phyloP scores from a whole-genome alignment of 2,113 vertebrate species.

The Elanoides forficatus region DNA sequence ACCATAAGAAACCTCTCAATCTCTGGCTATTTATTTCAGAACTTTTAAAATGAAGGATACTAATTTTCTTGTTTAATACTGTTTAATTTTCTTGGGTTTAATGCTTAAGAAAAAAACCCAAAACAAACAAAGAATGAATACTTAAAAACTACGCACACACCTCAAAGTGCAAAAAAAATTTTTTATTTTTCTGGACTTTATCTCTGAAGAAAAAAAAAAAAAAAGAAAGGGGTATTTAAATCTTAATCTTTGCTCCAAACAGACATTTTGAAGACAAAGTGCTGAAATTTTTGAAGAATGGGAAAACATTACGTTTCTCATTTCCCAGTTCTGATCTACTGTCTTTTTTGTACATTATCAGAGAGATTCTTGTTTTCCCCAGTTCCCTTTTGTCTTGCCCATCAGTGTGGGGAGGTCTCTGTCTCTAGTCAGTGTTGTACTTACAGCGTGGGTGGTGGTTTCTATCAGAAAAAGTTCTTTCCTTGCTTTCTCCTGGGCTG shows the following conservation, averaged over 20 bases:
- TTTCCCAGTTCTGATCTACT: not conserved
- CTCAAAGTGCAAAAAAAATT: not conserved
- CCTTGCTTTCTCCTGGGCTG: not conserved
- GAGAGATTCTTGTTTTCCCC: not conserved
- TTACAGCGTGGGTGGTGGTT: fast-evolving
- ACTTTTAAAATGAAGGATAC: not conserved
- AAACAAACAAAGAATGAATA: not conserved
- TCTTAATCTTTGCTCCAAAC: too few species aligned
- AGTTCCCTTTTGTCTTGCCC: not conserved
- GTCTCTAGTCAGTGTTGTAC: not conserved
- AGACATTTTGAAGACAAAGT: too few species aligned
- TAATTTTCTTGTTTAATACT: not conserved
- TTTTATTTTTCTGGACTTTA: not conserved
- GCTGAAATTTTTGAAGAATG: not conserved
- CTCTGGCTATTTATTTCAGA: not conserved
- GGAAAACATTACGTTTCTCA: fast-evolving
- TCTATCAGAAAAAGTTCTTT: not conserved
- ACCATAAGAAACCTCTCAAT: not conserved
- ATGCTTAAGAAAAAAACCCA: not conserved
- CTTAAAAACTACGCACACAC: not conserved
- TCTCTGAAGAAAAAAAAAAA: not conserved
- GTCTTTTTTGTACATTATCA: not conserved
- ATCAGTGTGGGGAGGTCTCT: not conserved
- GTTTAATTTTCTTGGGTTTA: not conserved
- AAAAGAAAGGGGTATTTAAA: too few species aligned